Base-by-base conservation (phyloP, 2,113 vertebrate species). In the Sphyrna mokarran region DNA sequence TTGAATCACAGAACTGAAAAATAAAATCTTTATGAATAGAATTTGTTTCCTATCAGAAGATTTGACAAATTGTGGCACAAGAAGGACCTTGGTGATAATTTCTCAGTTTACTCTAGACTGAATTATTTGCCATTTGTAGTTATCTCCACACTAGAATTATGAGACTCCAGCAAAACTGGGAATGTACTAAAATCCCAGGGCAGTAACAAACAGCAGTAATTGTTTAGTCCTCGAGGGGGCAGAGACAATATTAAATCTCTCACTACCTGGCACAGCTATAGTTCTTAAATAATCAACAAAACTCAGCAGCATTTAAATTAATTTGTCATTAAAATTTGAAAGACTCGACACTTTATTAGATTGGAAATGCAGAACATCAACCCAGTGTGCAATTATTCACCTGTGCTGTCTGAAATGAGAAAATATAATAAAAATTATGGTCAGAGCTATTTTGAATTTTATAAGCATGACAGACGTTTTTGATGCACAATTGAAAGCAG, bases 1-100 rank as follows among this genome's bases (percentile, higher is more conserved):
- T 98, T 98, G 98, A 98, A 98, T 98, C 98, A 98, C 97, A 98
- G 97, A 90, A 96, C 96, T 95, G 96, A 96, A 97, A 97, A 98
- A 98, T 98, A 97, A 98, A 97, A 97, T 97, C 98, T 98, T 98
- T 98, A 98, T 98, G 98, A 98, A 99, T 98, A 98, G 98, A 98
- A 98, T 98, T 98, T 98, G 98, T 98, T 98, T 98, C 98, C 98
- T 98, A 98, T 99, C 98, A 98, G 98, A 97, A 97, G 98, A 98
- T 98, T 98, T 99, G 98, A 99, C 98, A 99, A 99, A 99, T 98
- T 98, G 98, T 98, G 98, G 98, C 98, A 98, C 97, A 98, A 97
- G 98, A 98, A 98, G 97, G 97, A 97, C 97, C 96, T 97, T 96
- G 96, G 98, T 78, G 98, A 98, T 99, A 98, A 99, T 98, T 98